Percentiles rank a stretch among this genome's conserved stretches.
phyloP scores from a whole-genome alignment of 2,888 invertebrate species.

The Perizoma affinitatum region DNA sequence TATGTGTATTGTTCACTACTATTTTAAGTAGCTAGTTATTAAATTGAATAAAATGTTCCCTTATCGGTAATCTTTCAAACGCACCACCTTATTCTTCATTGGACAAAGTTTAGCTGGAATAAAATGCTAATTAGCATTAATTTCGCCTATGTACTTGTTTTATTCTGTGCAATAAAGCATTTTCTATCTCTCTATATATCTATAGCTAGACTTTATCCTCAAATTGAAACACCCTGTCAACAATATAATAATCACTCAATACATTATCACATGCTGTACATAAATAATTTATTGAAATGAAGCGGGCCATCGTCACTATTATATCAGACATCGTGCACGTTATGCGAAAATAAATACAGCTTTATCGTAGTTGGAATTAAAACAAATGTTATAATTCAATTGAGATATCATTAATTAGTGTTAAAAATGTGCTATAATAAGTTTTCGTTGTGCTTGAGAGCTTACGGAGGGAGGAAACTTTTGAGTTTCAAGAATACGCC shows the following conservation, averaged over 20 bases:
- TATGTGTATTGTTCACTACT: too few species aligned
- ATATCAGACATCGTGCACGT: constrained; percentile 11
- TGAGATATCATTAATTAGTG: background rate
- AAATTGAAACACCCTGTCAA: constrained; percentile 39
- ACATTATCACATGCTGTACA: constrained; percentile 54
- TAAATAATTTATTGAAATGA: constrained; percentile 48
- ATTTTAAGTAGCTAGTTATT: too few species aligned
- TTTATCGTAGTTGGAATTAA: background rate
- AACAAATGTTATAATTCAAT: background rate
- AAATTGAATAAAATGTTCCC: too few species aligned
- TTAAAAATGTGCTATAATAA: constrained; percentile 61
- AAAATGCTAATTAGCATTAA: too few species aligned
- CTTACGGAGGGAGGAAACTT: constrained; percentile 45
- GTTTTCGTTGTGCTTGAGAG: constrained; percentile 49
- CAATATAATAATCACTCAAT: constrained; percentile 37
- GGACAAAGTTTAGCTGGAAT: too few species aligned
- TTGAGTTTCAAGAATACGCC: constrained; percentile 36
- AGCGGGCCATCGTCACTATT: constrained; percentile 36
- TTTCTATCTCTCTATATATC: too few species aligned
- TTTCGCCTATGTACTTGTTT: too few species aligned
- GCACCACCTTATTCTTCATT: too few species aligned
- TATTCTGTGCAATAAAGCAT: too few species aligned
- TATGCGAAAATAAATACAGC: constrained; percentile 1
- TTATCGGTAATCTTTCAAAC: too few species aligned
- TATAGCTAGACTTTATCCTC: too few species aligned